phyloP scores from a whole-genome alignment of 2,888 invertebrate species.

The Cosmopolites sordidus region DNA sequence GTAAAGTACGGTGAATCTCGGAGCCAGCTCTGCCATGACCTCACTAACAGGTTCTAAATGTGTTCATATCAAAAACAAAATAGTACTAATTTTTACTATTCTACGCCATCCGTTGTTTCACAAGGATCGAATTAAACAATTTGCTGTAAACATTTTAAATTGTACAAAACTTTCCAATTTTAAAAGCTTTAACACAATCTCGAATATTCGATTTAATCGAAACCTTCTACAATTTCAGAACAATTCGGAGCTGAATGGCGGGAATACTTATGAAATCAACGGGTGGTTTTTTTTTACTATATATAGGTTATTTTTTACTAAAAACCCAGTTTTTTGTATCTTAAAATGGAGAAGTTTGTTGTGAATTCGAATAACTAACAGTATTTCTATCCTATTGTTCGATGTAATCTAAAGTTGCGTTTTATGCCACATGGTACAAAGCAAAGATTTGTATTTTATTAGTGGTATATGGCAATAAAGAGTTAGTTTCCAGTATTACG shows the following conservation, averaged over 20 bases:
- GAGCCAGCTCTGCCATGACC: constrained; percentile 46
- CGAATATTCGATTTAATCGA: too few species aligned
- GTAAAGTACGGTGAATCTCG: constrained; percentile 43
- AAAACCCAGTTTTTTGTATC: constrained; percentile 31
- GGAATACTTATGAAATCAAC: neutral
- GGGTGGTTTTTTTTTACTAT: constrained; percentile 7
- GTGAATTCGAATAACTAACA: constrained; percentile 37
- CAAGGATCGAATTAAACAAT: too few species aligned
- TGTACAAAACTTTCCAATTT: too few species aligned
- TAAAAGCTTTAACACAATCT: too few species aligned
- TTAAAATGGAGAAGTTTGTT: constrained; percentile 29
- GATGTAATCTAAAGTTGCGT: constrained; percentile 29
- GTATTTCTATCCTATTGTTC: constrained; percentile 34
- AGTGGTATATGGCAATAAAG: constrained; percentile 50
- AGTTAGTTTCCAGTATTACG: constrained; percentile 47
- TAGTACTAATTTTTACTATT: constrained; percentile 39
- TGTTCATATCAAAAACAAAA: constrained; percentile 44
- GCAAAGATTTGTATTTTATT: constrained; percentile 39
- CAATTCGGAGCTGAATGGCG: too few species aligned
- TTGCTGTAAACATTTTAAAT: neutral
- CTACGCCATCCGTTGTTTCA: constrained; percentile 5
- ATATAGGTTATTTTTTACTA: constrained; percentile 35
- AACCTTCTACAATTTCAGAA: too few species aligned
- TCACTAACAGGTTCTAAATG: constrained; percentile 44
- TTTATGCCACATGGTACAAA: constrained; percentile 44